Base-by-base conservation (phyloP, 2,888 invertebrate genomes). In the Erannis defoliaria region DNA sequence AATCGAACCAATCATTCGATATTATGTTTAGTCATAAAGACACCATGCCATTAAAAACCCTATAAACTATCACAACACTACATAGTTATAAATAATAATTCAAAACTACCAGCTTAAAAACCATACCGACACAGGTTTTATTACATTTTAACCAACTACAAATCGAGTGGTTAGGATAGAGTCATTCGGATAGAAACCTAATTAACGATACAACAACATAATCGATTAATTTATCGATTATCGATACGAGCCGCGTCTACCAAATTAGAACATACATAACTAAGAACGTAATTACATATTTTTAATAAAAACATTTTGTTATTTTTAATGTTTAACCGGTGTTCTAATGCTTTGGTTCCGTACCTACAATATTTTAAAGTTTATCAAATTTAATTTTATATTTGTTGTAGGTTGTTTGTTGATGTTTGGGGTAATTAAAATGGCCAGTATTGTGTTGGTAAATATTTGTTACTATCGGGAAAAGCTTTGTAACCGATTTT, bases 211-310 rank as follows among this genome's bases (percentile, higher is more conserved):
- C 64, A 64, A 65, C 51, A 64, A 67, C 63, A 55, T 73, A 82
- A 87, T 88, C 86, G 88, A 88, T 84, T 80, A 81, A 82, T 82
- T 79, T 80, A 77, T 80, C 82, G 82, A 62, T n/a, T n/a, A 80
- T 83, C 78, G 70, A 67, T 76, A 62, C 68, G 73, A 55, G 38
- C 64, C 68, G 70, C 73, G 67, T 75, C 76, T 73, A 75, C 80
- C 77, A 78, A 84, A 85, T 84, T 84, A 81, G 82, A 83, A 82
- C 84, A 79, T 82, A 78, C 61, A 62, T 62, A 62, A 56, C 62
- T 56, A 56, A 57, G 31, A 53, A 43, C 18, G 63, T 77, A 73
- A 78, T 77, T 73, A 71, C 64, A 71, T 73, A 72, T 76, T 76
- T 75, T 77, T 57, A 62, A 60, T 66, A 62, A 66, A 63, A 64